Evolutionary conservation across 2,797 vertebrate genomes (phyloP).

Genomic region (Cyclopterus lumpus): DNA sequence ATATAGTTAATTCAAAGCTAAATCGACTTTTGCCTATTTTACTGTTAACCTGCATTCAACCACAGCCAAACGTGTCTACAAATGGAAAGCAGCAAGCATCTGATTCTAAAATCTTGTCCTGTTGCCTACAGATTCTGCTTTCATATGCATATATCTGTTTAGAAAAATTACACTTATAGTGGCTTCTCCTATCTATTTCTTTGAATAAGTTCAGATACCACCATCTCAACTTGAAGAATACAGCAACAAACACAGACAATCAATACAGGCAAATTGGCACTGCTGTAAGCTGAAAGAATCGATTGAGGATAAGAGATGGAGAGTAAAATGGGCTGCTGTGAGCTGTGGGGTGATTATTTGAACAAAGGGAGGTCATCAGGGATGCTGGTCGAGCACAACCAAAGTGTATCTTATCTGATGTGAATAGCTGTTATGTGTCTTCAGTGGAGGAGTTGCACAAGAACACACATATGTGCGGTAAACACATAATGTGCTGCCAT

Average conservation of each 20-base stretch:
- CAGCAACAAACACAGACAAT: slow-evolving; percentile 43
- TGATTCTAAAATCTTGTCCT: background rate
- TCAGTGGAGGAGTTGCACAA: slow-evolving; percentile 2
- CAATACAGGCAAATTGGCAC: slow-evolving; percentile 55
- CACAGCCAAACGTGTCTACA: background rate
- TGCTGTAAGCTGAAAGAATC: slow-evolving; percentile 48
- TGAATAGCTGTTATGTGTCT: slow-evolving; percentile 28
- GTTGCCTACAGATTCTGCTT: background rate
- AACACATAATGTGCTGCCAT: slow-evolving; percentile 14
- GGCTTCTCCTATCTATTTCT: slow-evolving; percentile 14
- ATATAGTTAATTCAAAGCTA: background rate
- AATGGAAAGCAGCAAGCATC: background rate
- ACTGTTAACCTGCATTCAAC: background rate
- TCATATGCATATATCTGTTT: background rate
- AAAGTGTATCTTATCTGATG: slow-evolving; percentile 33
- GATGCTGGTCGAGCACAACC: slow-evolving; percentile 16
- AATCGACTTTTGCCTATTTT: background rate
- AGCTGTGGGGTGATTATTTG: slow-evolving; percentile 24
- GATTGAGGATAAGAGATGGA: slow-evolving; percentile 35
- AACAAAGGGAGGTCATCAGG: slow-evolving; percentile 29
- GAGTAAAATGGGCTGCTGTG: slow-evolving; percentile 28
- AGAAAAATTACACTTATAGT: background rate
- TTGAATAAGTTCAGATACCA: slow-evolving; percentile 25
- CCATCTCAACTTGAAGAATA: slow-evolving; percentile 29
- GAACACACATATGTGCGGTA: background rate